Percentiles rank a stretch among this genome's conserved stretches.
phyloP scores from a whole-genome alignment of 1,140 invertebrate species.

The Drosophila gunungcola region DNA sequence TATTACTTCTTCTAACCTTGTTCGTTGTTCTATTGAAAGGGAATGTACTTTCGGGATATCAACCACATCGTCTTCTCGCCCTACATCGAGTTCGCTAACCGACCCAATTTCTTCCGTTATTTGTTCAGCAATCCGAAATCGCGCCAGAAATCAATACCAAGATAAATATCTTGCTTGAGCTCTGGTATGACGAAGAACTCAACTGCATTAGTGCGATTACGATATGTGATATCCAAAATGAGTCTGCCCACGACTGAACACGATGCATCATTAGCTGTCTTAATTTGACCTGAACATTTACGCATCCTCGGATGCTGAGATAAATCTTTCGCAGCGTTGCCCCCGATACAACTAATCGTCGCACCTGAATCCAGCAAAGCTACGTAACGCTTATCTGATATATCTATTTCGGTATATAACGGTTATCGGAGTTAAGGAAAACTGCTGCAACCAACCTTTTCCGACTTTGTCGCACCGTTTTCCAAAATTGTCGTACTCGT shows the following conservation, averaged over 20 bases:
- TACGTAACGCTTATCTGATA: not conserved
- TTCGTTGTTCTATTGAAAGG: not conserved
- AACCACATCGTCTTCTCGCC: not conserved
- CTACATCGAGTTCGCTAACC: not conserved
- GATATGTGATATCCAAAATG: not conserved
- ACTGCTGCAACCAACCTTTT: not conserved
- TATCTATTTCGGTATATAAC: not conserved
- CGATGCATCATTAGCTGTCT: not conserved
- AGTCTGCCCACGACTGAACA: not conserved
- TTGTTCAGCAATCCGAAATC: slow-evolving; percentile 1
- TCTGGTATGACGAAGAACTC: slow-evolving; percentile 3
- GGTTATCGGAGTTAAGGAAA: not conserved
- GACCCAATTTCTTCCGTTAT: not conserved
- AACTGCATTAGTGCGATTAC: not conserved
- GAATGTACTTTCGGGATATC: too few relatives aligned
- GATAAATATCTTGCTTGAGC: slow-evolving; percentile 1
- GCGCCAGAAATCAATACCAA: slow-evolving; percentile 1
- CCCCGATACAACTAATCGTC: not conserved
- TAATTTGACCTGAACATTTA: slow-evolving; percentile 2
- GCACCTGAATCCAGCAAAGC: not conserved
- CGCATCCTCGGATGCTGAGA: not conserved
- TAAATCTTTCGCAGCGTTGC: not conserved
- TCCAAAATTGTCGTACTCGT: not conserved
- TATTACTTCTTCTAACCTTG: not conserved
- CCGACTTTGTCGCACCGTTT: not conserved